phyloP scores from a whole-genome alignment of 2,797 vertebrate species.

The Capromys pilorides region DNA sequence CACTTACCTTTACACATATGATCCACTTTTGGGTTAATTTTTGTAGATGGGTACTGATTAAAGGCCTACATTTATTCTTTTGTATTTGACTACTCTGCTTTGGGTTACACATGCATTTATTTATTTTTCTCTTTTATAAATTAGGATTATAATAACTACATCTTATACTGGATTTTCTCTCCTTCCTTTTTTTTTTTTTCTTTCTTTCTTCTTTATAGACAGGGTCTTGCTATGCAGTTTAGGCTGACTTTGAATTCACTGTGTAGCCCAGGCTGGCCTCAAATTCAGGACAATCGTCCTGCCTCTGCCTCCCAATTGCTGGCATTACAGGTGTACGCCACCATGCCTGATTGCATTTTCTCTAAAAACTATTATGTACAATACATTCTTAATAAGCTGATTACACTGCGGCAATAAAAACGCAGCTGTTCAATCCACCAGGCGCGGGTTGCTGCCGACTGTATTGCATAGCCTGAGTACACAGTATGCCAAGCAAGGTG shows the following conservation, averaged over 20 bases:
- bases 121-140: conserved; percentile 24
- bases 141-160: neutral
- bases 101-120: neutral
- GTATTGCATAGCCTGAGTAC: neutral
- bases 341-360: neutral
- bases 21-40: neutral
- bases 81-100: neutral
- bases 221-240: neutral
- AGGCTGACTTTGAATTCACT: no score
- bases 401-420: neutral
- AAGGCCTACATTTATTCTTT: conserved; percentile 1
- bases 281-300: neutral
- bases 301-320: neutral
- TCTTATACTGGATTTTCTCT: conserved; percentile 10
- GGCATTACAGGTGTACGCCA: neutral
- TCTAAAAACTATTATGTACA: neutral
- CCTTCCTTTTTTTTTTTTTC: neutral
- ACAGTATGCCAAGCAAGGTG: neutral
- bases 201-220: no score
- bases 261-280: neutral
- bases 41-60: neutral
- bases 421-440: neutral
- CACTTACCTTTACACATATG: neutral
- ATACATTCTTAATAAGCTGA: conserved; percentile 38
- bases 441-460: neutral